Conservation (phyloP, 2,113 vertebrate genomes). For the Phylloscopus whistleri region DNA sequence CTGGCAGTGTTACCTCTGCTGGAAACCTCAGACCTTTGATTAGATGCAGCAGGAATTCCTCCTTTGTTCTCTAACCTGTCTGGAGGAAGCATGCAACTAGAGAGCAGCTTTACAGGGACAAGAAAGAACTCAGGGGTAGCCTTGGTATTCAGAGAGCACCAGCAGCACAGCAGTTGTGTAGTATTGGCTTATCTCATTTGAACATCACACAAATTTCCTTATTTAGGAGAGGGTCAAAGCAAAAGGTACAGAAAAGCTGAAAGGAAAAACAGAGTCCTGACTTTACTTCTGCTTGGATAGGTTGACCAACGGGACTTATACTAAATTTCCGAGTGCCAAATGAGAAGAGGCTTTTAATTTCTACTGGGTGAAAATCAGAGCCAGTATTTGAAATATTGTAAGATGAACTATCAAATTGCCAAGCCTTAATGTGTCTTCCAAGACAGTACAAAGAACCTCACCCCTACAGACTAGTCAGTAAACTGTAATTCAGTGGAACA, state of each 20-base stretch:
- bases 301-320: neutral
- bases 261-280: neutral
- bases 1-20: constrained; percentile 20
- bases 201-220: neutral
- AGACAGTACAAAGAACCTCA: neutral
- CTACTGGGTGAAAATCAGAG: neutral
- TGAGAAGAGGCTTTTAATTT: neutral
- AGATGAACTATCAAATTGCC: neutral
- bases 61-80: constrained; percentile 28
- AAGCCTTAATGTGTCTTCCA: neutral
- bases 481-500: neutral
- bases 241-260: neutral
- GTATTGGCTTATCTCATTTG: neutral
- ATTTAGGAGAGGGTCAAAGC: neutral
- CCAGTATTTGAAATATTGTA: neutral
- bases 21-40: constrained; percentile 59
- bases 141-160: neutral
- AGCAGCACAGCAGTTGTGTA: neutral
- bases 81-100: neutral
- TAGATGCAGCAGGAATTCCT: constrained; percentile 20
- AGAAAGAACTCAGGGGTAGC: neutral
- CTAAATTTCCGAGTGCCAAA: neutral
- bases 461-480: neutral
- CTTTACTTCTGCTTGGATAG: neutral
- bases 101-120: neutral